A percentile compares a stretch with the other conserved stretches of the same genome.
These are phyloP conservation scores for Dasypolia templi DNA, from an alignment of 2,888 invertebrate genomes.

Conservation along the genomic window DNA sequence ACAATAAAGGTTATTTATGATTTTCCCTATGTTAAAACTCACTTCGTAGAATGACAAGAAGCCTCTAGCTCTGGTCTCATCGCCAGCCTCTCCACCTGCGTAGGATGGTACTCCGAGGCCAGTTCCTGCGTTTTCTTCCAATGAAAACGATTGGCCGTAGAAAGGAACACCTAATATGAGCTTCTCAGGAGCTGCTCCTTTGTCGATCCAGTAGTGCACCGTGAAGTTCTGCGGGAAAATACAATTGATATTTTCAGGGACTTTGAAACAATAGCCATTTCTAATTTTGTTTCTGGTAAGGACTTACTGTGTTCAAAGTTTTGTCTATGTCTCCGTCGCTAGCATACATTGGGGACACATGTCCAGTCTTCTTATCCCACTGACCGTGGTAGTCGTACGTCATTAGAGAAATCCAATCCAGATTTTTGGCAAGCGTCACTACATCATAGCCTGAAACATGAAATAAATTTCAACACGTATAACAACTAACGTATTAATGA, in stretches of 20 bases:
- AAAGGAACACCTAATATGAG: constrained; percentile 96
- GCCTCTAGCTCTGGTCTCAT: constrained; percentile 96
- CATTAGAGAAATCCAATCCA: constrained; percentile 98
- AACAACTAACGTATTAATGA: neutral
- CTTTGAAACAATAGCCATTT: neutral
- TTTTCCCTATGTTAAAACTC: constrained; percentile 44
- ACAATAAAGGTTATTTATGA: neutral
- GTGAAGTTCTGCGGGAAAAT: constrained; percentile 93
- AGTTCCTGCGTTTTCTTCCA: constrained; percentile 92
- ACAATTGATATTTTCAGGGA: neutral
- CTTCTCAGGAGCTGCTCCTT: constrained; percentile 95
- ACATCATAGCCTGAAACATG: constrained; percentile 92
- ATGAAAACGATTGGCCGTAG: constrained; percentile 96
- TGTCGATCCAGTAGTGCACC: constrained; percentile 95
- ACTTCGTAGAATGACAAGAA: constrained; percentile 97
- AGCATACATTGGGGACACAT: constrained; percentile 96
- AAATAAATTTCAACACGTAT: too few species aligned
- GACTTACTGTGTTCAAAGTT: constrained; percentile 92
- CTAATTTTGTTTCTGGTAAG: neutral
- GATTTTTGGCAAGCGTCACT: constrained; percentile 92
- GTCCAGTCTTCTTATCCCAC: constrained; percentile 97
- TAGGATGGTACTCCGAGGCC: constrained; percentile 95
- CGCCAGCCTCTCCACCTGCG: constrained; percentile 97
- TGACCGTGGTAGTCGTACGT: constrained; percentile 97
- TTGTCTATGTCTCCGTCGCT: constrained; percentile 93